Conservation (phyloP, 2,113 vertebrate genomes). For the Syngnathoides biaculeatus region DNA sequence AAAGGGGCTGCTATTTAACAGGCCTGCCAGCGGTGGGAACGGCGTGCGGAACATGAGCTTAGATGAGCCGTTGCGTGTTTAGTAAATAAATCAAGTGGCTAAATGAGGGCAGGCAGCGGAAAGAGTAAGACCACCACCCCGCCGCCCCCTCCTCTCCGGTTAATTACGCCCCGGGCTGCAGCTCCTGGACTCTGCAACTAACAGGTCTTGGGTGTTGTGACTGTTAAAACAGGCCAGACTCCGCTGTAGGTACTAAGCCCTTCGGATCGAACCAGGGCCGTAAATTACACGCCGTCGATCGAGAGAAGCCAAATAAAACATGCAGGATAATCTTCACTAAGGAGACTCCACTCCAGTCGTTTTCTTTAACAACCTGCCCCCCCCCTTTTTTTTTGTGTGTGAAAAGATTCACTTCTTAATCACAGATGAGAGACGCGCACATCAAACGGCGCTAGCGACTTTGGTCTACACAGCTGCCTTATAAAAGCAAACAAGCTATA, state of each 20-base stretch:
- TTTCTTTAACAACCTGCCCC: constrained; percentile 66
- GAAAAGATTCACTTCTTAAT: constrained; percentile 67
- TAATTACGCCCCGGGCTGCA: constrained; percentile 58
- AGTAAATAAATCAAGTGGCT: constrained; percentile 70
- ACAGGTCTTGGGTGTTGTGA: constrained; percentile 44
- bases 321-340: constrained; percentile 49
- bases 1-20: constrained; percentile 49
- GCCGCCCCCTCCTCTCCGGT: constrained; percentile 54
- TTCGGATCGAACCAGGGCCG: constrained; percentile 19
- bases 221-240: constrained; percentile 22
- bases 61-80: constrained; percentile 45
- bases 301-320: constrained; percentile 49
- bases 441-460: constrained; percentile 72
- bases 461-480: constrained; percentile 69
- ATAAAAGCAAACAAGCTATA: constrained; percentile 77
- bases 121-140: constrained; percentile 43
- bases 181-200: constrained; percentile 31
- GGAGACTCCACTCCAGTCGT: constrained; percentile 56
- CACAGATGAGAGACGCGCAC: constrained; percentile 71
- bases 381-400: no score
- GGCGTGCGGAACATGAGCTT: constrained; percentile 43
- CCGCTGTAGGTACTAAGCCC: constrained; percentile 6
- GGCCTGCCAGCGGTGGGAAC: constrained; percentile 25
- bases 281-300: constrained; percentile 40
- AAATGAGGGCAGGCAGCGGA: constrained; percentile 51